Evolutionary conservation across 2,797 vertebrate species (phyloP).

Genomic region (Chaenodraco wilsoni): DNA sequence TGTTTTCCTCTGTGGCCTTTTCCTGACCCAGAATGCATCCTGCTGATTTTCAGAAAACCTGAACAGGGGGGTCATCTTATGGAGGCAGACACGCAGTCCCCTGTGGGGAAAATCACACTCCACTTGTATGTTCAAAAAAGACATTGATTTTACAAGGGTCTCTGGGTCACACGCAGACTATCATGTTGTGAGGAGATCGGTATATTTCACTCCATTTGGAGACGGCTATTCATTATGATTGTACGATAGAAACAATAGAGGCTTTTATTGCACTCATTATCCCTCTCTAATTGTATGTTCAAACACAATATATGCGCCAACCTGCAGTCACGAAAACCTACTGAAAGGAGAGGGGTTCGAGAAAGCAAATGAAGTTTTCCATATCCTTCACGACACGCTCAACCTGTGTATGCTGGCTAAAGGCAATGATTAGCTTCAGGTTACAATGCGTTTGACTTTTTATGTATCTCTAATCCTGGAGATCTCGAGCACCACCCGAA

Average conservation of each 20-base stretch:
- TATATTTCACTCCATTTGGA: not conserved
- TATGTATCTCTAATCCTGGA: conserved; percentile 26
- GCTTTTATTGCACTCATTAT: not conserved
- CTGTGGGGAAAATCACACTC: conserved; percentile 13
- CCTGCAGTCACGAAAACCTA: not conserved
- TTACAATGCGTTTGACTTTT: conserved; percentile 20
- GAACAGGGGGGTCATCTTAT: conserved; percentile 35
- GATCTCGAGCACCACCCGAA: conserved; percentile 28
- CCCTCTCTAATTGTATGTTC: conserved; percentile 1
- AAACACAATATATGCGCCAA: not conserved
- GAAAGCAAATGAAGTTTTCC: not conserved
- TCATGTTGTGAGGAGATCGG: not conserved
- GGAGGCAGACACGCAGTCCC: conserved; percentile 4
- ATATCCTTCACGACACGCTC: not conserved
- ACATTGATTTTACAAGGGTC: conserved; percentile 21
- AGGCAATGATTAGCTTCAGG: not conserved
- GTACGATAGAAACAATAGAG: not conserved
- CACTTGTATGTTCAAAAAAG: conserved; percentile 21
- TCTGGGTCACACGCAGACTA: not conserved
- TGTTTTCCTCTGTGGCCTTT: conserved; percentile 43
- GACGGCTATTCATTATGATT: not conserved
- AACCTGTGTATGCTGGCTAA: conserved; percentile 9
- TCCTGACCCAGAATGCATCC: conserved; percentile 54
- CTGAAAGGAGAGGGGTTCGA: not conserved
- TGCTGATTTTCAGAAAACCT: conserved; percentile 59